These are phyloP conservation scores for Philereme transversata DNA, from an alignment of 2,888 invertebrate genomes.

Conservation along the genomic window DNA sequence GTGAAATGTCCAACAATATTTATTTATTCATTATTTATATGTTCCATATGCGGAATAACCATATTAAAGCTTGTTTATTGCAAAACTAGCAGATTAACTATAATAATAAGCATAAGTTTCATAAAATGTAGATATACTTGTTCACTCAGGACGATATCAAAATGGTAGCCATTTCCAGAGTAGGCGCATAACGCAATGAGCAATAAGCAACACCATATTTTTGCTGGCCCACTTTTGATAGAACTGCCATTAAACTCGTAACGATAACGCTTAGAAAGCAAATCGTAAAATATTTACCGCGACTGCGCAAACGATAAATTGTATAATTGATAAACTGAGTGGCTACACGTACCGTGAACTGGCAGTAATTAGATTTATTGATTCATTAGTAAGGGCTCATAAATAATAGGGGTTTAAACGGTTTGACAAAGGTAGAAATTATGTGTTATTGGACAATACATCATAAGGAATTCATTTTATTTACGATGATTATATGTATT, in stretches of 20 bases:
- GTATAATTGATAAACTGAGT: slow-evolving; percentile 31
- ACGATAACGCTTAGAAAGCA: slow-evolving; percentile 49
- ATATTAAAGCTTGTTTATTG: too few species aligned
- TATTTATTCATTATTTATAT: too few species aligned
- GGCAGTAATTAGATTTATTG: slow-evolving; percentile 33
- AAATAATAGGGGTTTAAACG: slow-evolving; percentile 7
- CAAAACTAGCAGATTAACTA: too few species aligned
- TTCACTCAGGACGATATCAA: neutral
- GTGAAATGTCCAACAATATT: too few species aligned
- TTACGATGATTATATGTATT: neutral
- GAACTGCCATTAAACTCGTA: slow-evolving; percentile 40
- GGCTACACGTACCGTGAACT: slow-evolving; percentile 24
- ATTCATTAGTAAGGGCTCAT: slow-evolving; percentile 15
- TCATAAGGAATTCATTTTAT: neutral
- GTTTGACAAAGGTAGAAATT: neutral
- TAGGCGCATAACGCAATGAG: slow-evolving; percentile 29
- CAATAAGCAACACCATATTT: slow-evolving; percentile 40
- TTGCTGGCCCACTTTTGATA: slow-evolving; percentile 58
- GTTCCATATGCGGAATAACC: too few species aligned
- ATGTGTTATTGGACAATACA: neutral
- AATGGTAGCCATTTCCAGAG: slow-evolving; percentile 12
- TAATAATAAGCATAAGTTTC: too few species aligned
- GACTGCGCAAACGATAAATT: slow-evolving; percentile 34
- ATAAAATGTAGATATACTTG: too few species aligned
- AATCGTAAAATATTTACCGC: slow-evolving; percentile 47